A percentile compares a stretch with the other conserved stretches of the same genome.
Evolutionary conservation across 1,140 invertebrate genomes (phyloP).

Genomic region (Holcopasites calliopsidis): DNA sequence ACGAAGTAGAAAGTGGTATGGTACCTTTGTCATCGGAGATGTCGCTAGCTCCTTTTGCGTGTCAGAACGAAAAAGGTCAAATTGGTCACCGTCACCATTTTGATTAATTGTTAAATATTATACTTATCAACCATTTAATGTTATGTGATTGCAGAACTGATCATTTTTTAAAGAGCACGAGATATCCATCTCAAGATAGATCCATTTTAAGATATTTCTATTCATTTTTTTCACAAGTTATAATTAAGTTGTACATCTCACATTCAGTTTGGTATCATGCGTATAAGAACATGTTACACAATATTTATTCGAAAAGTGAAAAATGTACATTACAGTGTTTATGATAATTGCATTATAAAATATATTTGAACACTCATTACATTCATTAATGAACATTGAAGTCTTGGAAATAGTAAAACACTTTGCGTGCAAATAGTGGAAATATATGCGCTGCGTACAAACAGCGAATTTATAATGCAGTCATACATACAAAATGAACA

Average conservation of each 20-base stretch:
- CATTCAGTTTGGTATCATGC: slow-evolving; percentile 50
- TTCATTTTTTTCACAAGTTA: slow-evolving; percentile 33
- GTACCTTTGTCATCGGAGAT: slow-evolving; percentile 81
- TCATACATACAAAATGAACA: slow-evolving; percentile 64
- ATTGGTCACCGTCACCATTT: slow-evolving; percentile 81
- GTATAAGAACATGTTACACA: slow-evolving; percentile 48
- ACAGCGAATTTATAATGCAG: slow-evolving; percentile 63
- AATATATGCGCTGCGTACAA: slow-evolving; percentile 64
- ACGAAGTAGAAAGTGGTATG: slow-evolving; percentile 78
- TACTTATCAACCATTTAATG: slow-evolving; percentile 70
- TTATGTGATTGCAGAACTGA: slow-evolving; percentile 64
- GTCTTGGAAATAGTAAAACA: slow-evolving; percentile 50
- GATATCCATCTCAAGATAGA: slow-evolving; percentile 50
- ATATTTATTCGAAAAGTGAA: slow-evolving; percentile 43
- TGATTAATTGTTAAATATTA: slow-evolving; percentile 75
- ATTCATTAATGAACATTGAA: slow-evolving; percentile 56
- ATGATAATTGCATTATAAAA: slow-evolving; percentile 31
- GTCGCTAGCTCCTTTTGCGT: slow-evolving; percentile 81
- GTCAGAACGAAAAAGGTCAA: slow-evolving; percentile 81
- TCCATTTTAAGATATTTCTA: slow-evolving; percentile 28
- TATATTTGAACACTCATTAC: slow-evolving; percentile 54
- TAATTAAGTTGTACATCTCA: slow-evolving; percentile 32
- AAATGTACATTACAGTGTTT: slow-evolving; percentile 48
- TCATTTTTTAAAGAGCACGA: slow-evolving; percentile 80
- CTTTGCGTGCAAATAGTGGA: slow-evolving; percentile 64